Evolutionary conservation across 2,113 vertebrate species (phyloP).

Genomic region (Phaethon lepturus): DNA sequence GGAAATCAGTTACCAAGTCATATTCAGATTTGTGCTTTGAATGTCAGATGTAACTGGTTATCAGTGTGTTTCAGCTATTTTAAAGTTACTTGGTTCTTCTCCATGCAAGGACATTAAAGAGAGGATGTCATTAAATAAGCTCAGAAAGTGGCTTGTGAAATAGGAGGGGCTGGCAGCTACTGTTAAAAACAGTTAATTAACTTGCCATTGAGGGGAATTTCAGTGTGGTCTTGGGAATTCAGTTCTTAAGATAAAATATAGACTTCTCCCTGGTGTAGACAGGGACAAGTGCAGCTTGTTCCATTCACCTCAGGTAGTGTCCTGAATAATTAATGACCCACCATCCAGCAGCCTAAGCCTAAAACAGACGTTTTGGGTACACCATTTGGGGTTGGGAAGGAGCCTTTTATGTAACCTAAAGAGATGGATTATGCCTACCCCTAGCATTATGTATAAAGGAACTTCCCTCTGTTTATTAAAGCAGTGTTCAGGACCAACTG

Average conservation of each 20-base stretch:
- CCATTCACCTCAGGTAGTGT: neutral
- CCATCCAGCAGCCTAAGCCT: neutral
- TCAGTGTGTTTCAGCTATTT: neutral
- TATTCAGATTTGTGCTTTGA: neutral
- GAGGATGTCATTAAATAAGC: neutral
- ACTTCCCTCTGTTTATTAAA: neutral
- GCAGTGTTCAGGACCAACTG: neutral
- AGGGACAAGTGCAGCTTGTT: neutral
- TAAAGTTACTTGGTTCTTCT: neutral
- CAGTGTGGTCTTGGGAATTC: neutral
- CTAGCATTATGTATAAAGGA: neutral
- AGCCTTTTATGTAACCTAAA: neutral
- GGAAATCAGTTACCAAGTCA: neutral
- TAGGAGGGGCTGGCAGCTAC: neutral
- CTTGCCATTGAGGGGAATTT: neutral
- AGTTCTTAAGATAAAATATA: neutral
- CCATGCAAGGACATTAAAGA: neutral
- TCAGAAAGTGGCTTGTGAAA: neutral
- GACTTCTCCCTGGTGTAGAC: neutral
- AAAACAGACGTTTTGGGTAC: neutral
- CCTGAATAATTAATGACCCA: neutral
- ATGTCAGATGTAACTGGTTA: neutral
- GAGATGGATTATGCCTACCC: neutral
- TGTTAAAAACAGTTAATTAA: neutral
- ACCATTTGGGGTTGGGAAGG: neutral